Evolutionary conservation across 2,113 vertebrate genomes (phyloP), one percentile per base, ranked within the genome.

Genomic region (Micronisus gabar): DNA sequence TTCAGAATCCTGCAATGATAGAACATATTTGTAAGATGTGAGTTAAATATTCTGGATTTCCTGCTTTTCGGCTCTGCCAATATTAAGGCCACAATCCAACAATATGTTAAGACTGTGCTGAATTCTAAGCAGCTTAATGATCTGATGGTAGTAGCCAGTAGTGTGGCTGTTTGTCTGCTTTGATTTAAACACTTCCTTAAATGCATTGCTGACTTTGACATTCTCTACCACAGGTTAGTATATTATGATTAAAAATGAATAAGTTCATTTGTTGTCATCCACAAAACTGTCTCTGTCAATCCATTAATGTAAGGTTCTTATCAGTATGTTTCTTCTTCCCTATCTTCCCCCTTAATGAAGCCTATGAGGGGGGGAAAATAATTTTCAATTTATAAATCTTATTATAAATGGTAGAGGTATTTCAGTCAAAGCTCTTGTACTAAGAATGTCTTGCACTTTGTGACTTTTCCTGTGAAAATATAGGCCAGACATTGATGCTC

Each of bases 181-280:
- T 93, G 93, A 93, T 93, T 96, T 95, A 91, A 96, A 93, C 84
- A 78, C 75, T 94, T 93, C 66, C 86, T 91, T 93, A 93, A 96
- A 94, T 93, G 84, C 81, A 43, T 55, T 93, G 62, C 89, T 86
- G 78, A 70, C 66, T 90, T 79, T 70, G 62, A 74, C 81, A 80
- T 93, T 73, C 58, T 86, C 26, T 55, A 67, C 87, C 72, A 63
- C 50, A 97, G 84, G 90, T 96, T 96, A 96, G 93, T 85, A 94
- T 29, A 67, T 86, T 90, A 88, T 70, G 74, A 95, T 95, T 94
- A 95, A 97, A 96, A 96, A 96, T 95, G 11, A 88, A 91, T 94
- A 85, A 93, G 87, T 62, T 86, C 38, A 59, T 70, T 78, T 68
- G 17, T 85, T 3, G 0, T 96, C 66, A 91, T 63, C 81, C 78